A percentile compares a stretch with the other conserved stretches of the same genome.
These are phyloP conservation scores for Adrianichthys oophorus DNA, from an alignment of 2,797 vertebrate genomes.

Conservation along the genomic window DNA sequence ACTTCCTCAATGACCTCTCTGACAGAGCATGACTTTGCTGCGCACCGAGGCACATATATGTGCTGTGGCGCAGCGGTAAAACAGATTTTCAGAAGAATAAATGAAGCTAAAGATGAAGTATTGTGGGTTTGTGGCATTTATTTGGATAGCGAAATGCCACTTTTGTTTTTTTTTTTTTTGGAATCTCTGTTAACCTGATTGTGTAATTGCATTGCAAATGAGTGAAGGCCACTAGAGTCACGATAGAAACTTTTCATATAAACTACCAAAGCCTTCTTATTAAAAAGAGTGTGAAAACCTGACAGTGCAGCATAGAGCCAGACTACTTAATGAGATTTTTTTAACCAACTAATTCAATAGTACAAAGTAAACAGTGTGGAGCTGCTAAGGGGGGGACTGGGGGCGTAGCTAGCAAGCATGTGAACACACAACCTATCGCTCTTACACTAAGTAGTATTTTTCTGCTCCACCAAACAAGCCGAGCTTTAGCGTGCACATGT, in stretches of 20 bases:
- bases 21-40: slow-evolving; percentile 61
- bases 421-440: slow-evolving; percentile 60
- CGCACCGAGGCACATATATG: slow-evolving; percentile 6
- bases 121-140: slow-evolving; percentile 17
- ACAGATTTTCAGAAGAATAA: slow-evolving; percentile 16
- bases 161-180: slow-evolving; percentile 46
- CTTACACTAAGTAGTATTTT: slow-evolving; percentile 63
- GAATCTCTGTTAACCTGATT: slow-evolving; percentile 70
- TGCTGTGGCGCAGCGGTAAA: not conserved
- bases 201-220: slow-evolving; percentile 74
- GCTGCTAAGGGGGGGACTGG: slow-evolving; percentile 36
- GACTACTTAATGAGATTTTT: slow-evolving; percentile 74
- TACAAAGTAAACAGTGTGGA: slow-evolving; percentile 68
- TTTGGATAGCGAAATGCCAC: slow-evolving; percentile 20
- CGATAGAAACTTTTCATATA: slow-evolving; percentile 61
- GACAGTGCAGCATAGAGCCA: slow-evolving; percentile 42
- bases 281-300: slow-evolving; percentile 64
- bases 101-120: slow-evolving; percentile 20
- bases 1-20: slow-evolving; percentile 77
- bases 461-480: slow-evolving; percentile 46
- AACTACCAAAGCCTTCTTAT: slow-evolving; percentile 64
- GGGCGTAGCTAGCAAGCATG: slow-evolving; percentile 41
- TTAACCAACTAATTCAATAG: slow-evolving; percentile 76
- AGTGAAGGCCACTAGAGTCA: slow-evolving; percentile 60
- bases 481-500: slow-evolving; percentile 58